phyloP scores from a whole-genome alignment of 2,113 vertebrate genomes.

The Dendropsophus ebraccatus region DNA sequence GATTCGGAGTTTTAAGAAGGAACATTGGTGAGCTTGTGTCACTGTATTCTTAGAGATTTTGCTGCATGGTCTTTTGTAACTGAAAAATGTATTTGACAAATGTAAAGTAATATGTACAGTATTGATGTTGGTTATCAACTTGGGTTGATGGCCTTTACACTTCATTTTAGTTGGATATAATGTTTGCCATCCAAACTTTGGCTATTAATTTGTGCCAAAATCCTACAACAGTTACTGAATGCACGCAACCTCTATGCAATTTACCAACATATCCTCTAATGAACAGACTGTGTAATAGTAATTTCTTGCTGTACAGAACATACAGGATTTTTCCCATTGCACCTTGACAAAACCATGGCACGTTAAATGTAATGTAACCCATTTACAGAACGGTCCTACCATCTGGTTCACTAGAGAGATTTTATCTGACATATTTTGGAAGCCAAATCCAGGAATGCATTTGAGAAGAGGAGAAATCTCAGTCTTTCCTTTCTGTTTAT shows the following conservation, averaged over 20 bases:
- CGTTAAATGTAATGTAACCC: not conserved
- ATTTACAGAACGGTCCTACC: not conserved
- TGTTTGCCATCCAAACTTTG: constrained; percentile 34
- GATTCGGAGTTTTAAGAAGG: not conserved
- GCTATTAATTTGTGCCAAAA: constrained; percentile 67
- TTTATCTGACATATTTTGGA: too few relatives aligned
- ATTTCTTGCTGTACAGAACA: not conserved
- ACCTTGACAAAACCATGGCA: not conserved
- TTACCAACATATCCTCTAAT: constrained; percentile 50
- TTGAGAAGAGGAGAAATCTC: too few relatives aligned
- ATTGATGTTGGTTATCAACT: constrained; percentile 74
- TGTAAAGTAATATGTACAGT: constrained; percentile 74
- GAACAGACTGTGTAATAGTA: constrained; percentile 9
- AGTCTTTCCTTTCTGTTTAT: too few relatives aligned
- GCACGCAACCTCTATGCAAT: constrained; percentile 71
- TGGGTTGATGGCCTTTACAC: constrained; percentile 68
- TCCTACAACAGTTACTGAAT: constrained; percentile 65
- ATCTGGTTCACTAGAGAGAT: too few relatives aligned
- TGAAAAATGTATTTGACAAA: constrained; percentile 72
- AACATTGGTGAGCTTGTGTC: constrained; percentile 66
- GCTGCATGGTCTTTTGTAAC: constrained; percentile 78
- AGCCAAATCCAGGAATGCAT: too few relatives aligned
- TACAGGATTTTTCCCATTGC: not conserved
- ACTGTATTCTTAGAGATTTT: constrained; percentile 70
- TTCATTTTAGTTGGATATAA: constrained; percentile 62